Conservation (phyloP, 2,113 vertebrate species). For the Hippopotamus amphibius region DNA sequence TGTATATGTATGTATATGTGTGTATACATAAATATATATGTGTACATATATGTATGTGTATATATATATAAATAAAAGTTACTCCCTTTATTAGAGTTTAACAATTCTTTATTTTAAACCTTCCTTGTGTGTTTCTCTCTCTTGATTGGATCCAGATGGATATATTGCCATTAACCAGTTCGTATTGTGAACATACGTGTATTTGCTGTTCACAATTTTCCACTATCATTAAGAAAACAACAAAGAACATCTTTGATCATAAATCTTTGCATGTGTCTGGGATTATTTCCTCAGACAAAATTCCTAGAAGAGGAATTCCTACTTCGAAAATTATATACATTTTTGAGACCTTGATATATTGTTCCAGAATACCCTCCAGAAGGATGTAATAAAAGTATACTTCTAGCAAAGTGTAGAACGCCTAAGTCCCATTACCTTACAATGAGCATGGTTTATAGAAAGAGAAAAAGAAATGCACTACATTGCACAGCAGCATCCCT, state of each 20-base stretch:
- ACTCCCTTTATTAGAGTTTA: not conserved
- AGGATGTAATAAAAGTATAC: constrained; percentile 6
- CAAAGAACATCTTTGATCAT: not conserved
- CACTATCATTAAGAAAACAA: not conserved
- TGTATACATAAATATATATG: not conserved
- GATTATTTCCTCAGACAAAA: constrained; percentile 28
- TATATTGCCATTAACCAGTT: not conserved
- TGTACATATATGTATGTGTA: not conserved
- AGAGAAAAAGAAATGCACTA: not conserved
- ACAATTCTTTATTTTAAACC: not conserved
- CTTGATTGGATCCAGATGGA: not conserved
- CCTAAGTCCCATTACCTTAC: not conserved
- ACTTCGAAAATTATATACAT: constrained; percentile 27
- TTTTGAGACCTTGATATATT: constrained; percentile 17
- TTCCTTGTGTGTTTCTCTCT: not conserved
- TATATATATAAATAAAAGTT: not conserved
- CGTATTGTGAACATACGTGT: not conserved
- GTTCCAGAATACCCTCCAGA: not conserved
- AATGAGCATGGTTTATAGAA: not conserved
- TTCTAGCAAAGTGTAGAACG: not conserved
- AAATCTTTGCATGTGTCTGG: not conserved
- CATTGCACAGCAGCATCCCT: not conserved
- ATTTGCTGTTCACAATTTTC: not conserved
- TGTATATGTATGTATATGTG: not conserved
- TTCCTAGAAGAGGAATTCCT: not conserved